These are phyloP conservation scores for Pelusios castaneus DNA, from an alignment of 2,113 vertebrate species.

Conservation along the genomic window DNA sequence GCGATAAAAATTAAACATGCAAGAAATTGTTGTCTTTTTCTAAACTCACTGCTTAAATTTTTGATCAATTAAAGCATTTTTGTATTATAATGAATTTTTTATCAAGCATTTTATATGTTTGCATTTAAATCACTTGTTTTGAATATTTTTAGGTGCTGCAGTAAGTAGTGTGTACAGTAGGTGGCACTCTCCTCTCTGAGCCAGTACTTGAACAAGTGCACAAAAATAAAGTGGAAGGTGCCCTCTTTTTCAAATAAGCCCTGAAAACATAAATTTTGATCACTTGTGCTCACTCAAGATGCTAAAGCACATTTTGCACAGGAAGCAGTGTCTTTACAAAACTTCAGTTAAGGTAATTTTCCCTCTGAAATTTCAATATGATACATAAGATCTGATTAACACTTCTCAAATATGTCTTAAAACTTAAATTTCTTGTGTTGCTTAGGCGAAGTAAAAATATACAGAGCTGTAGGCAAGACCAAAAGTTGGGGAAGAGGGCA, in stretches of 20 bases:
- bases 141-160: neutral
- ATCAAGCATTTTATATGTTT: neutral
- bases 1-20: neutral
- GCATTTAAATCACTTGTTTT: neutral
- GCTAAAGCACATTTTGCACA: neutral
- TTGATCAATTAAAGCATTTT: neutral
- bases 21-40: neutral
- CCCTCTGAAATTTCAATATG: accelerated
- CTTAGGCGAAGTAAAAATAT: neutral
- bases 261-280: neutral
- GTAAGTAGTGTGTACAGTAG: neutral
- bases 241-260: neutral
- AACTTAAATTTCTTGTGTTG: neutral
- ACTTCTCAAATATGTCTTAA: neutral
- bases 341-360: neutral
- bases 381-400: neutral
- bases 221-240: neutral
- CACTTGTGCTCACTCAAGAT: accelerated
- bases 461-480: neutral
- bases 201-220: neutral
- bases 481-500: neutral
- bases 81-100: slow-evolving; percentile 43
- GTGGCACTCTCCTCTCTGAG: neutral
- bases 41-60: neutral
- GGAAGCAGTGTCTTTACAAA: accelerated